A percentile compares a stretch with the other conserved stretches of the same genome.
These are phyloP conservation scores for Hemicrepidius hirtus DNA, from an alignment of 2,888 invertebrate species.

Conservation along the genomic window DNA sequence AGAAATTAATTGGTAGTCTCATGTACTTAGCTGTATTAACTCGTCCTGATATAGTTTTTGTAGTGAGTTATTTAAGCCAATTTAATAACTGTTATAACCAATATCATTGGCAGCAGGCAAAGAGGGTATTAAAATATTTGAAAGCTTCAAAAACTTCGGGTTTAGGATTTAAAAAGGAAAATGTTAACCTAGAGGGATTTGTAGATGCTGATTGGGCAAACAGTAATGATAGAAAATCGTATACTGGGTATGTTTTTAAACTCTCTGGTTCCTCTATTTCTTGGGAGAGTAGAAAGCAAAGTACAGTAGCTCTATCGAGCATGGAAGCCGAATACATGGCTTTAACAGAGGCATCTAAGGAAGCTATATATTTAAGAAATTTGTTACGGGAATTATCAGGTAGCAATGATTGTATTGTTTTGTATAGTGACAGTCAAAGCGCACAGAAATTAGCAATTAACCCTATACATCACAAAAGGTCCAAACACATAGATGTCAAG, in stretches of 20 bases:
- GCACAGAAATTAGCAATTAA: slow-evolving; percentile 43
- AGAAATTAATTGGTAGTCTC: slow-evolving; percentile 54
- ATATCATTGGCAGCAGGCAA: slow-evolving; percentile 54
- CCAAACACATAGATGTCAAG: slow-evolving; percentile 56
- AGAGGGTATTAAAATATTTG: slow-evolving; percentile 55
- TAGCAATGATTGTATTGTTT: not conserved
- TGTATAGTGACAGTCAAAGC: slow-evolving; percentile 49
- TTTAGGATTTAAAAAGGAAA: slow-evolving; percentile 50
- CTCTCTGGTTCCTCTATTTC: slow-evolving; percentile 59
- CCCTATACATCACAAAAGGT: slow-evolving; percentile 37
- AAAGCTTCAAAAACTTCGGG: slow-evolving; percentile 51
- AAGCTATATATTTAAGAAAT: slow-evolving; percentile 52
- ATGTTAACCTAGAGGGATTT: slow-evolving; percentile 49
- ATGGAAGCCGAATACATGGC: slow-evolving; percentile 63
- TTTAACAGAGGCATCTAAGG: slow-evolving; percentile 58
- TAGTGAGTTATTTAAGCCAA: slow-evolving; percentile 53
- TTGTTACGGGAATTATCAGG: slow-evolving; percentile 37
- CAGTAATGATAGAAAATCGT: slow-evolving; percentile 66
- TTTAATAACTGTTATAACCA: slow-evolving; percentile 51
- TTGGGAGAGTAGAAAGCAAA: slow-evolving; percentile 62
- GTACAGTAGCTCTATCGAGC: slow-evolving; percentile 62
- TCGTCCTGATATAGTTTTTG: slow-evolving; percentile 57
- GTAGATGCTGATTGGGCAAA: slow-evolving; percentile 61
- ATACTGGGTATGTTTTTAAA: slow-evolving; percentile 61
- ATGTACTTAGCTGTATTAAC: slow-evolving; percentile 54